A percentile compares a stretch with the other conserved stretches of the same genome.
These are phyloP conservation scores for Physella acuta DNA, from an alignment of 1,140 invertebrate genomes.

Conservation along the genomic window DNA sequence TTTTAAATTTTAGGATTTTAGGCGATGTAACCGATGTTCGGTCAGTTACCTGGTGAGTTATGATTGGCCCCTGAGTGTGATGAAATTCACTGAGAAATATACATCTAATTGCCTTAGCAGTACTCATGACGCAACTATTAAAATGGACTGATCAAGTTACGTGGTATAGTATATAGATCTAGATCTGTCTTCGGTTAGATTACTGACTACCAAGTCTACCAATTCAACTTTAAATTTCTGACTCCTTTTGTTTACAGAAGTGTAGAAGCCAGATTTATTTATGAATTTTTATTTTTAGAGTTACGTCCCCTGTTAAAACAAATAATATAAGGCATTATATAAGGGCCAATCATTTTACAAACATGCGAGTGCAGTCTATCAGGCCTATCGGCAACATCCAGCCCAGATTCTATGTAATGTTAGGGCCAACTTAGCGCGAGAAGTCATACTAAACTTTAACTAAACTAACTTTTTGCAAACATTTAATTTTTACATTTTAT, in stretches of 20 bases:
- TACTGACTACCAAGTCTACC: background rate
- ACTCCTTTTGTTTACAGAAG: too few species aligned
- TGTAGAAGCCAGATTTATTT: background rate
- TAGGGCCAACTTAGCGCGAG: background rate
- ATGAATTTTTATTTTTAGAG: background rate
- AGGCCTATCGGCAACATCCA: background rate
- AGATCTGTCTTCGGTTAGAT: background rate
- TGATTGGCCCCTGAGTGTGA: slow-evolving; percentile 39
- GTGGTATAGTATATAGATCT: background rate
- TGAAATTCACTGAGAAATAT: slow-evolving; percentile 48
- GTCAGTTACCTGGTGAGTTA: slow-evolving; percentile 39
- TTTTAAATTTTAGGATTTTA: background rate
- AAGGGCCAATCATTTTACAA: too few species aligned
- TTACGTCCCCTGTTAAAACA: background rate
- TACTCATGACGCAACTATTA: background rate
- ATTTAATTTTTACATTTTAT: background rate
- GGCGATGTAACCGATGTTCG: background rate
- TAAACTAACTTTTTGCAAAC: background rate
- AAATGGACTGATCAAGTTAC: background rate
- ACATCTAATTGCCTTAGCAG: slow-evolving; percentile 35
- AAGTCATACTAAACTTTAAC: background rate
- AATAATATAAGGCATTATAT: too few species aligned
- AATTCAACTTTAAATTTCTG: too few species aligned
- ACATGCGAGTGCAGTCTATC: background rate
- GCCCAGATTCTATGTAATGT: background rate